Evolutionary conservation across 2,888 invertebrate genomes (phyloP), one percentile per base, ranked within the genome.

Genomic region (Cartodere bifasciata): DNA sequence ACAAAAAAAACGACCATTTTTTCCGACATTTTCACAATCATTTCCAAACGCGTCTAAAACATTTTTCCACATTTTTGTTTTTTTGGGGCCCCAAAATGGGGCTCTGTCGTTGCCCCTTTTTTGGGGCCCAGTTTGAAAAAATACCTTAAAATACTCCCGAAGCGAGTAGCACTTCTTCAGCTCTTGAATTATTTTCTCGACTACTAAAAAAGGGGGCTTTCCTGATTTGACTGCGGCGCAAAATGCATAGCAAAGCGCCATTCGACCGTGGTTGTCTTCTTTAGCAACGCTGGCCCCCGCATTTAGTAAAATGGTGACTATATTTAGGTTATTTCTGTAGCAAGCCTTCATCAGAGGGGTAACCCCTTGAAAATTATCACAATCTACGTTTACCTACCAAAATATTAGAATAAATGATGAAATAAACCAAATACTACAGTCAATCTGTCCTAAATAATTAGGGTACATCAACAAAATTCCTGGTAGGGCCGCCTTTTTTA

Each of bases 291-390:
- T 46, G 3, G 58, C 59, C 3, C 51, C 49, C 9, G 43, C 44
- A 3, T 40, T 35, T 10, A 61, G 35, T 4, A 62, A 37, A 4
- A 44, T 39, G 9, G 44, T 41, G 3, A 57, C 53, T 15, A 57
- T 49, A 11, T 42, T 35, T 14, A 42, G 32, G 39, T 57, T 53
- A 34, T 55, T 55, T 7, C 53, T 43, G 25, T 53, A 56, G 28
- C 58, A 53, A 2, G 60, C 60, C 33, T 60, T 42, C 56, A 60
- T 62, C 20, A 61, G 41, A 1, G 60, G 53, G 3, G 60, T 60
- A 4, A 60, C 53, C 2, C 57, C 58, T 36, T 53, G 55, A 2
- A 46, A 40, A 32, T 55, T 54, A n/a, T 41, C 37, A 6, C 41
- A 42, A 37, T 56, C 47, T 5, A 56, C 39, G 29, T 53, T 43